Evolutionary conservation across 2,888 invertebrate genomes (phyloP), one percentile per base, ranked within the genome.

Genomic region (Automeris io): DNA sequence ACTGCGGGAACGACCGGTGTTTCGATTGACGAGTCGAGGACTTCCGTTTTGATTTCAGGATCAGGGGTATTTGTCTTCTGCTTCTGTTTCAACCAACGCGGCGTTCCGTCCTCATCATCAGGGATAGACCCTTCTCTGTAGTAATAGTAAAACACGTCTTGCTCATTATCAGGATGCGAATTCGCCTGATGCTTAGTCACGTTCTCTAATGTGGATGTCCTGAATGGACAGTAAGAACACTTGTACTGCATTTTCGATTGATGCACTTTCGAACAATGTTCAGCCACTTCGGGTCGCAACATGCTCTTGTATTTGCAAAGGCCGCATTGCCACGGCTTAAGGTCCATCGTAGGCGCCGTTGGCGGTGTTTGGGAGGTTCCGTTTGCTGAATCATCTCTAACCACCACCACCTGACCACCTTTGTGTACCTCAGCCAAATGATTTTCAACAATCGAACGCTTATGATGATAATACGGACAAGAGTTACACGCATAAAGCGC

Each of bases 271-370:
- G 71, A 60, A 21, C 90, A 90, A 57, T 94, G 94, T 0, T 80
- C 75, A 0, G 82, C 73, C 21, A 92, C 89, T 32, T 90, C 91
- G 0, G 85, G 81, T 16, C 90, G 89, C 1, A 90, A 88, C 43
- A 87, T 74, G 45, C 88, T 89, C 39, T 88, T 88, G 52, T 87
- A 90, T 33, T 89, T 87, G 55, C 94, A 94, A 18, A 92, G 61
- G 9, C 90, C 91, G 57, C 94, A 94, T 40, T 90, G 89, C 93
- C 93, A 93, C 1, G 90, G 88, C 53, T 91, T 90, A 5, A 88
- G 64, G 47, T 90, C 88, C 75, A 83, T 83, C 1, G 78, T 75
- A 1, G 79, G 71, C 1, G 76, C 69, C 1, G 57, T 13, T 8
- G 37, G 41, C 5, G 7, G 55, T 39, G 54, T 57, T 51, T 21